phyloP scores from a whole-genome alignment of 1,140 invertebrate species.

The Hyphantria cunea region DNA sequence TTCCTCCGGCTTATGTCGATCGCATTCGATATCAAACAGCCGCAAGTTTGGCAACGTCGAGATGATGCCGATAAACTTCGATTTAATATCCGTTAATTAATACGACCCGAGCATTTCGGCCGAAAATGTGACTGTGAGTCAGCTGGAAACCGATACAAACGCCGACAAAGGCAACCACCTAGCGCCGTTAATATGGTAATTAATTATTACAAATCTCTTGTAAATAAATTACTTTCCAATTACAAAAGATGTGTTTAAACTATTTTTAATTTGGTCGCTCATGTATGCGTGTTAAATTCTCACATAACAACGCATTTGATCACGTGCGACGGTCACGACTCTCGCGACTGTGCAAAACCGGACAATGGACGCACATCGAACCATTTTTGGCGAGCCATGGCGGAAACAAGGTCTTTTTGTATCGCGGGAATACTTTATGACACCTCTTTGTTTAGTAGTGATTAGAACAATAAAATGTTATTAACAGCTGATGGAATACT shows the following conservation, averaged over 20 bases:
- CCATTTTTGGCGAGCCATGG: constrained; percentile 55
- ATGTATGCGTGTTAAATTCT: constrained; percentile 34
- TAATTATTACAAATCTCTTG: constrained; percentile 75
- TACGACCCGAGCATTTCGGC: constrained; percentile 71
- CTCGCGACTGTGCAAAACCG: constrained; percentile 42
- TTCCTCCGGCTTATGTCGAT: constrained; percentile 51
- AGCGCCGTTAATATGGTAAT: constrained; percentile 77
- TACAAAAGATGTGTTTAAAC: constrained; percentile 47
- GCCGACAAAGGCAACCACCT: constrained; percentile 74
- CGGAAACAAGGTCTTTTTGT: constrained; percentile 59
- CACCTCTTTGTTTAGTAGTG: constrained; percentile 44
- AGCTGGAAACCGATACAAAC: constrained; percentile 65
- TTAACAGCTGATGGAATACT: no score
- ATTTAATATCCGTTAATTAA: constrained; percentile 81
- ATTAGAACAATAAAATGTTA: constrained; percentile 32
- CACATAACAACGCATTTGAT: constrained; percentile 47
- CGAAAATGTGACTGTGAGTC: constrained; percentile 72
- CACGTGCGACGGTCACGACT: constrained; percentile 52
- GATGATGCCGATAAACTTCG: constrained; percentile 75
- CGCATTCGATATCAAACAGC: constrained; percentile 62
- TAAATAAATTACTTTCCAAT: constrained; percentile 62
- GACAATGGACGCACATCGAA: constrained; percentile 52
- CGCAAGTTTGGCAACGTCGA: constrained; percentile 76
- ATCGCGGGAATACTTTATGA: constrained; percentile 51
- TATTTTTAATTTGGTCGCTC: constrained; percentile 29